These are phyloP conservation scores for Sigmodon hispidus DNA, from an alignment of 2,113 vertebrate species.

Conservation along the genomic window DNA sequence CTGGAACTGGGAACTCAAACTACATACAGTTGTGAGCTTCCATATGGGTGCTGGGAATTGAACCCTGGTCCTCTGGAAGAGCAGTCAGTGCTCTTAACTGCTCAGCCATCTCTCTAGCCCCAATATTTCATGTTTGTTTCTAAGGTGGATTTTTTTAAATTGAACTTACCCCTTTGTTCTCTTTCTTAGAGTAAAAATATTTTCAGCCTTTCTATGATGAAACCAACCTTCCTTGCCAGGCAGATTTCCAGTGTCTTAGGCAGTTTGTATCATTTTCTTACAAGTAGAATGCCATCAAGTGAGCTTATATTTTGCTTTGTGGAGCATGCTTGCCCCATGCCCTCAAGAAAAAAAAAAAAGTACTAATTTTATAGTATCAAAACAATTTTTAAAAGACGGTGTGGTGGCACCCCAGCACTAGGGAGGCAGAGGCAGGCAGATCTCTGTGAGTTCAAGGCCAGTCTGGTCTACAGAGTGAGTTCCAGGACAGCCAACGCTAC, in stretches of 20 bases:
- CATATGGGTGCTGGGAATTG: too few relatives aligned
- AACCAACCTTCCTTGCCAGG: not conserved
- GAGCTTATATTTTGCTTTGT: conserved; percentile 21
- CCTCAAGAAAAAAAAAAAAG: not conserved
- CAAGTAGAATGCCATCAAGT: not conserved
- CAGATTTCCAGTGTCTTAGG: not conserved
- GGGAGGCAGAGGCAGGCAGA: not conserved
- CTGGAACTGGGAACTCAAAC: too few relatives aligned
- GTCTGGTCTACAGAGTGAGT: not conserved
- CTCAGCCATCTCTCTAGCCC: too few relatives aligned
- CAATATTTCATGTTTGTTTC: conserved; percentile 39
- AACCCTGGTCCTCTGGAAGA: too few relatives aligned
- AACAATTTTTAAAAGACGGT: not conserved
- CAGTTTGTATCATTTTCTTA: not conserved
- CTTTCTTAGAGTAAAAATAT: not conserved
- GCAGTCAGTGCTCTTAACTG: too few relatives aligned
- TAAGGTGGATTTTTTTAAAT: not conserved
- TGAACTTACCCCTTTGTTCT: not conserved
- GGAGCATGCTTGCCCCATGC: not conserved
- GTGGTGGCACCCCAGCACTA: not conserved
- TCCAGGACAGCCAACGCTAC: not conserved
- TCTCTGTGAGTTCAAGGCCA: not conserved
- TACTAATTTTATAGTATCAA: conserved; percentile 24
- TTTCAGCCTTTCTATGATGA: not conserved
- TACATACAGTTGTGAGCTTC: too few relatives aligned